Evolutionary conservation across 2,888 invertebrate genomes (phyloP).

Genomic region (Pollenia angustigena): DNA sequence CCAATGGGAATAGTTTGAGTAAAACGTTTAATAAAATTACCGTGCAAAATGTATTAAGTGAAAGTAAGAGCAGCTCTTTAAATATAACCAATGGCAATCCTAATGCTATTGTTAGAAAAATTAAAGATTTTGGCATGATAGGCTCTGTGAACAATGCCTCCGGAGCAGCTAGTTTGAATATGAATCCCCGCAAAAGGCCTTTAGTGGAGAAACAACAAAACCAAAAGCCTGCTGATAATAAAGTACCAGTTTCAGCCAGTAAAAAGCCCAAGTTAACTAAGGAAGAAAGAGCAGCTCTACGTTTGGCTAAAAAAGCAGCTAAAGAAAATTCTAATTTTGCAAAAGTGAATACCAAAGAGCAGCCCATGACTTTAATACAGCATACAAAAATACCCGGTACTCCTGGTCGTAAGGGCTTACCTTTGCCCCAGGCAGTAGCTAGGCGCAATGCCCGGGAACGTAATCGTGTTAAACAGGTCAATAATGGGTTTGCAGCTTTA

Average conservation of each 20-base stretch:
- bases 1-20: conserved; percentile 59
- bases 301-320: conserved; percentile 63
- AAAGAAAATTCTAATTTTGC: conserved; percentile 44
- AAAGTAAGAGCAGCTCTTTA: conserved; percentile 78
- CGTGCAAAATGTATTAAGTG: conserved; percentile 81
- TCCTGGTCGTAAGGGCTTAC: conserved; percentile 84
- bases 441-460: conserved; percentile 96
- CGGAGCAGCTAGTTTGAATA: conserved; percentile 60
- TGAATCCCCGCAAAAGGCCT: conserved; percentile 77
- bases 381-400: conserved; percentile 75
- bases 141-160: conserved; percentile 79
- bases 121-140: conserved; percentile 83
- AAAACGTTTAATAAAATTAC: conserved; percentile 82
- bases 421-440: conserved; percentile 92
- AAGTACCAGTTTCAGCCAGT: conserved; percentile 67
- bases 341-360: conserved; percentile 2
- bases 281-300: conserved; percentile 62
- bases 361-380: conserved; percentile 35
- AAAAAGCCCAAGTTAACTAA: conserved; percentile 74
- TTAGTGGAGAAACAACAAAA: conserved; percentile 74
- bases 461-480: conserved; percentile 96
- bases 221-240: conserved; percentile 12
- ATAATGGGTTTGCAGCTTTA: conserved; percentile 95
- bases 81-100: conserved; percentile 78
- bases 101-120: conserved; percentile 83